Base-by-base conservation (phyloP, 2,113 vertebrate species). In the Entomyzon cyanotis region DNA sequence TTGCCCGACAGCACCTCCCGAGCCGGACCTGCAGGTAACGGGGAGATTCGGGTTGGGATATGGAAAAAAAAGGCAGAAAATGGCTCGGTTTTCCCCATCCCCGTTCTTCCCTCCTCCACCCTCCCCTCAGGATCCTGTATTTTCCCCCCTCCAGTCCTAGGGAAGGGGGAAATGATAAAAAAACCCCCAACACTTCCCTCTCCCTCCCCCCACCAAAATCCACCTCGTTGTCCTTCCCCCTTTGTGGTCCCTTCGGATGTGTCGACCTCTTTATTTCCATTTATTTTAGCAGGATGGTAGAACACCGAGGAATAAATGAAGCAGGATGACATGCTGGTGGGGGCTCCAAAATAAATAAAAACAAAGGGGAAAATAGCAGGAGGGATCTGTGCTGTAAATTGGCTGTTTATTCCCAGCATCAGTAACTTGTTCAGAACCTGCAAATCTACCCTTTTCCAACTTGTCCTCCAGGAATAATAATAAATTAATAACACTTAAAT, bases 11-110 rank as follows among this genome's bases (percentile, higher is more conserved):
- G 52, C 76, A 70, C 58, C 49, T 82, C 64, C 49, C 7, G 12
- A 76, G 60, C 94, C 19, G 28, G 77, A 77, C 42, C 25, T 15
- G 39, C 94, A 86, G 94, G 93, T 94, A 92, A 95, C 2, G 22
- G 55, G 55, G 67, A 42, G 46, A 52, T 70, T 70, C 2, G 52
- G 31, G 44, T n/a, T 63, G 21, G 44, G 70, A 67, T 67, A 19
- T 2, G 2, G 30, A 21, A 31, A 68, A 68, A 17, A 19, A 15
- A 20, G 27, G n/a, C 2, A 19, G 24, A 31, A 74, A 75, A 75
- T 30, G 27, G 28, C 68, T 89, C n/a, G 15, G 2, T 62, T 84
- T 73, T 73, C 50, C 23, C 1, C 42, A 73, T 78, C 30, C 37
- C 41, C 3, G 13, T 67, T 31, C 52, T 55, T 71, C 50, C n/a